Conservation (phyloP, 2,888 invertebrate genomes). For the Philhelius pedissequus region DNA sequence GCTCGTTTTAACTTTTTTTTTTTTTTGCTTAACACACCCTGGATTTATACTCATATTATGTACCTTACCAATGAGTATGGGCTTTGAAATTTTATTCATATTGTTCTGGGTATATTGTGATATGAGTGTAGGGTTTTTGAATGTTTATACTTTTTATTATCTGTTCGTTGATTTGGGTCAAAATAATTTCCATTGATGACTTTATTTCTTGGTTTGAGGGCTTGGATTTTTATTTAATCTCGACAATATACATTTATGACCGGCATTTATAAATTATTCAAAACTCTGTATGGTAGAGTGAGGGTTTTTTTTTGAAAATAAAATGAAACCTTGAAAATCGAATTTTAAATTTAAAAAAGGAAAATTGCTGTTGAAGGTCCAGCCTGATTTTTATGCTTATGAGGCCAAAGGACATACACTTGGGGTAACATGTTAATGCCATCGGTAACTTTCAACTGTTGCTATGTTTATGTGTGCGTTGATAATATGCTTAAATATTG, state of each 20-base stretch:
- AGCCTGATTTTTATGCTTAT: too few relatives aligned
- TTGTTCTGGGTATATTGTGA: not conserved
- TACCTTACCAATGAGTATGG: not conserved
- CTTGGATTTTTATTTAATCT: slow-evolving; percentile 12
- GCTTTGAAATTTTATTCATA: slow-evolving; percentile 52
- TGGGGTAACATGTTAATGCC: too few relatives aligned
- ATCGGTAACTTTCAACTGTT: too few relatives aligned
- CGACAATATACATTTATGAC: slow-evolving; percentile 2
- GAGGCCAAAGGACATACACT: too few relatives aligned
- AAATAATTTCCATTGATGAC: slow-evolving; percentile 59
- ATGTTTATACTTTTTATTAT: not conserved
- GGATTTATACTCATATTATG: too few relatives aligned
- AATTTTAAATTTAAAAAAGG: too few relatives aligned
- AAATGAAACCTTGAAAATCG: too few relatives aligned
- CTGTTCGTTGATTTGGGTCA: slow-evolving; percentile 46
- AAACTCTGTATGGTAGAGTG: not conserved
- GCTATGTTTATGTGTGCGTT: too few relatives aligned
- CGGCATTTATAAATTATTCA: not conserved
- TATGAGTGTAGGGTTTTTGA: not conserved
- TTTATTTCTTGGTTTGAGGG: slow-evolving; percentile 47
- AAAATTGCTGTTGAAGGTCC: too few relatives aligned
- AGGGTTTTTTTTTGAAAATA: too few relatives aligned
- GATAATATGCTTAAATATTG: too few relatives aligned
- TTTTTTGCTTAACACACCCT: not conserved
- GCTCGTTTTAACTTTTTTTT: not conserved